Evolutionary conservation across 2,113 vertebrate species (phyloP), one percentile per base, ranked within the genome.

Genomic region (Camelus dromedarius): DNA sequence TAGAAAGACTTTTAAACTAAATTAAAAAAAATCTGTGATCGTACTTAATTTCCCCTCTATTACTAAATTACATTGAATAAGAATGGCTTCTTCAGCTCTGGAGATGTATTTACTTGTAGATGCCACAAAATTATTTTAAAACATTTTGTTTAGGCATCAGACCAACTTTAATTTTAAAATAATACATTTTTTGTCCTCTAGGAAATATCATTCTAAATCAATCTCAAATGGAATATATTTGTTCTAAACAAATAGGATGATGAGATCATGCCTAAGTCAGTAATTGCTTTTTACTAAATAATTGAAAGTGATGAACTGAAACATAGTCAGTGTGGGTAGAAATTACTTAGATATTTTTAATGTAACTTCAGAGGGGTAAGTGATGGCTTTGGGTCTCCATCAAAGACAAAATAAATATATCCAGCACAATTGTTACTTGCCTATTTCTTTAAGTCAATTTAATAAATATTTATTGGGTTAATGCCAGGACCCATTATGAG

Each of bases 101-200:
- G 58, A 94, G n/a, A 28, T 82, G 52, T 82, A 70, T 86, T 89
- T 66, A 70, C n/a, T 79, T 77, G 79, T 66, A 89, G 42, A 13
- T 56, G 32, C n/a, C 46, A 48, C 2, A 69, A 56, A 77, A 46
- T 66, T 88, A 8, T 75, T 93, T 87, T 48, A 14, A 89, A 95
- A 75, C 66, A 50, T 50, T 92, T 94, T 80, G 7, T 62, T 83
- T 81, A 77, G n/a, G 16, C 4, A 89, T 83, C 19, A 93, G 20
- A 76, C 3, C 58, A 81, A 82, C 7, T 58, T 97, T 79, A 95
- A 96, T 84, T 94, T 97, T 30, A 46, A 96, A 94, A 73, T 56
- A 93, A 64, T 75, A 0, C 22, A 32, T 86, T 42, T 95, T 69
- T 90, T 87, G 5, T 91, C 80, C 86, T 56, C 3, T 60, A 91